Conservation (phyloP, 1,140 invertebrate species). For the Aradophagus sp. region DNA sequence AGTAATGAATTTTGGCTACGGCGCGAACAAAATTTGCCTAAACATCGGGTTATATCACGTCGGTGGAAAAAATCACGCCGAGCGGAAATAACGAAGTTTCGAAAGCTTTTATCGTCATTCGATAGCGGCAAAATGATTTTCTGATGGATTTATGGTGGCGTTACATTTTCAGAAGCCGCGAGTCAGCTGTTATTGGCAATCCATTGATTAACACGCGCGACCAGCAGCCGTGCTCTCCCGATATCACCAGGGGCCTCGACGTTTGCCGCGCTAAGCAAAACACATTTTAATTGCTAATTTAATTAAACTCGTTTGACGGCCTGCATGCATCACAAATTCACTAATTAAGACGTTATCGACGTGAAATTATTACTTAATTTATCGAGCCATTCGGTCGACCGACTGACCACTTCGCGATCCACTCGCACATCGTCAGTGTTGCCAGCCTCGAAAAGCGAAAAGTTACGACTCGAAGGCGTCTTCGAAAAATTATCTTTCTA, state of each 20-base stretch:
- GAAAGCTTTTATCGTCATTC: slow-evolving; percentile 43
- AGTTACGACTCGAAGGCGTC: neutral
- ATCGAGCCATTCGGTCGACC: slow-evolving; percentile 51
- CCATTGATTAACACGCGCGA: slow-evolving; percentile 53
- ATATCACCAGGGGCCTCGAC: slow-evolving; percentile 12
- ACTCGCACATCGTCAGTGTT: neutral
- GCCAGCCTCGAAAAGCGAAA: neutral
- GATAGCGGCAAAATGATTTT: slow-evolving; percentile 25
- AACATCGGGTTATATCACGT: slow-evolving; percentile 7
- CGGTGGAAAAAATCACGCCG: slow-evolving; percentile 29
- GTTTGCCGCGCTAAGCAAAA: slow-evolving; percentile 41
- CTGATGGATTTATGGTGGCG: slow-evolving; percentile 39
- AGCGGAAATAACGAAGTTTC: slow-evolving; percentile 36
- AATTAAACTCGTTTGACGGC: slow-evolving; percentile 62
- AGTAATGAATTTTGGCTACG: slow-evolving; percentile 26
- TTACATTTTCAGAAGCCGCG: slow-evolving; percentile 51
- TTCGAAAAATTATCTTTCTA: too few relatives aligned
- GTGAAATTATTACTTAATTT: slow-evolving; percentile 67
- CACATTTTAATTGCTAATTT: slow-evolving; percentile 70
- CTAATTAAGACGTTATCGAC: slow-evolving; percentile 68
- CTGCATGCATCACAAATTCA: slow-evolving; percentile 42
- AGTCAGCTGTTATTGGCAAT: slow-evolving; percentile 54
- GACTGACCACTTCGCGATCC: neutral
- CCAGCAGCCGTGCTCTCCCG: slow-evolving; percentile 42
- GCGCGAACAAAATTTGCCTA: slow-evolving; percentile 4